Base-by-base conservation (phyloP, 2,113 vertebrate species). In the Telmatochromis sp. region DNA sequence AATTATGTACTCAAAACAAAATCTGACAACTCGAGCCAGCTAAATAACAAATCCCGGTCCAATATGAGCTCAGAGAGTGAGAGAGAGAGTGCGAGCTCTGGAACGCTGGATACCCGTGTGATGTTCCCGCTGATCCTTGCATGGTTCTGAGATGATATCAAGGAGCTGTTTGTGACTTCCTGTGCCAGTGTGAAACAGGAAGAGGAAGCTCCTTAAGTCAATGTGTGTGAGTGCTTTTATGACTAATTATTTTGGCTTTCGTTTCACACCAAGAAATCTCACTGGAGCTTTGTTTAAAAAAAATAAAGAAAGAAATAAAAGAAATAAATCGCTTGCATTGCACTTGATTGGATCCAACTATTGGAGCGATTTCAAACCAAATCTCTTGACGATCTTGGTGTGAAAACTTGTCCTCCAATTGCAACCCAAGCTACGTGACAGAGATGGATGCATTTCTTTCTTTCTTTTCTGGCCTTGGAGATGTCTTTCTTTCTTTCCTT, bases 211-310 rank as follows among this genome's bases (percentile, higher is more conserved):
- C 89, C 92, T 80, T 91, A 88, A 90, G 89, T 92, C 86, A 80
- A 45, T 91, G 92, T 93, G 91, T 94, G 94, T 89, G 93, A 78
- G 83, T 93, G 90, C 90, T 91, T 94, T 90, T 86, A 86, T 65
- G 53, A 94, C 94, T 93, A 95, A 96, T 95, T 86, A 92, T 89
- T 88, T 89, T 87, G 87, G 92, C 92, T 87, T 92, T 83, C 35
- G 28, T 95, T 95, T 96, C 92, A 94, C 95, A 95, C 94, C 94
- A 94, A 93, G 89, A 90, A 82, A 90, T 88, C 87, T 82, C 82
- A 63, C 47, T n/a, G 33, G 81, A 89, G 82, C 86, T 86, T 65
- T 60, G 31, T 80, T 80, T 37, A 12, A 37, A 37, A 63, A n/a
- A 65, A 37, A 3, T 0, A 65, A 65, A 68, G 0, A 68, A 37